Evolutionary conservation across 1,140 invertebrate species (phyloP), one percentile per base, ranked within the genome.

Genomic region (Lasaia peninsularis): DNA sequence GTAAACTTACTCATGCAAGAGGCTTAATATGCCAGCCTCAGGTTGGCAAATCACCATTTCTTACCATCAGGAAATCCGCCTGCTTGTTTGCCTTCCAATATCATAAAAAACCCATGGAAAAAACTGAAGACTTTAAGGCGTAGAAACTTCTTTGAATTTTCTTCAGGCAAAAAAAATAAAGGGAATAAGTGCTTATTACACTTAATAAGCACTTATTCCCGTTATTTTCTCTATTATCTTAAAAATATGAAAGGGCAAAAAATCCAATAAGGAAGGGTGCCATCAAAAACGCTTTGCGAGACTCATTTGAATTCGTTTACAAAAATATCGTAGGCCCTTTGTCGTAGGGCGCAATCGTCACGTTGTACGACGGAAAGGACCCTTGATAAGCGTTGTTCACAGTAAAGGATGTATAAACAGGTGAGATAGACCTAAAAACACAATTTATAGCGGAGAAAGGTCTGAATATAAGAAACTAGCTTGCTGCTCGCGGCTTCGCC

Each of bases 281-380:
- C 37, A 20, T 44, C 16, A 20, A 44, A 44, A 44, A 37, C 11
- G 18, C 37, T 16, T 44, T 11, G 2, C 10, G 18, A 44, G 37
- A 20, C 18, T 44, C 37, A 44, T 44, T 44, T 44, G 37, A 44
- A 20, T 44, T 44, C 18, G 37, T 44, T 44, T 20, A 44, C 37
- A 20, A 44, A 40, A 44, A 44, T 44, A 5, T 44, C 12, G 37
- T 16, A 10, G 18, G 37, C 9, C 16, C 37, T 44, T 44, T 44
- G 40, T 44, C 10, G 12, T 44, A 11, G 2, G 40, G 11, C 40
- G 40, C 40, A 44, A 44, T 44, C 20, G 40, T 21, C 40, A 44
- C 40, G 14, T 44, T 44, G 18, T 44, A 18, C 40, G 1, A 11
- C 40, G 40, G 40, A 44, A 44, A 9, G 18, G 18, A 5, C 16